Conservation (phyloP, 2,797 vertebrate species). For the Mycteria americana region DNA sequence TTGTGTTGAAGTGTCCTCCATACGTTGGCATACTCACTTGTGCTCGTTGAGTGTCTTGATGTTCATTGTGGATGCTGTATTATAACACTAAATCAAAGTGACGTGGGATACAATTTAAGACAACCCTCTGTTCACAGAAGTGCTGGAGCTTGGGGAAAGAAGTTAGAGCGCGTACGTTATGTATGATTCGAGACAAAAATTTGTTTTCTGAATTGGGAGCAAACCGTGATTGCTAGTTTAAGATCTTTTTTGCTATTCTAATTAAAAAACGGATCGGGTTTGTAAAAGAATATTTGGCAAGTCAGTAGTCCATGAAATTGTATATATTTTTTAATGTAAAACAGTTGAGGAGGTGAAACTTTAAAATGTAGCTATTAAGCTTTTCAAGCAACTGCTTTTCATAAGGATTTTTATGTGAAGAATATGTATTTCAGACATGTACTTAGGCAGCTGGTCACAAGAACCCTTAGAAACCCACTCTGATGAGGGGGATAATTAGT, state of each 20-base stretch:
- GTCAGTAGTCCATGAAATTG: conserved; percentile 51
- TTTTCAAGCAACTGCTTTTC: not conserved
- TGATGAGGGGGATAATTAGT: not conserved
- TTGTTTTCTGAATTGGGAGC: not conserved
- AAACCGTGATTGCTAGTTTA: not conserved
- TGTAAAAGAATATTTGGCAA: conserved; percentile 46
- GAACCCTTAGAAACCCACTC: not conserved
- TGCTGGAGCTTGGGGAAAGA: not conserved
- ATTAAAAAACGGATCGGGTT: conserved; percentile 22
- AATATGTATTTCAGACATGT: not conserved
- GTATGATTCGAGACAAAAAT: not conserved
- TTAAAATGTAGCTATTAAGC: conserved; percentile 17
- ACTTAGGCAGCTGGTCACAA: not conserved
- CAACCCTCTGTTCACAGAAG: rapidly evolving
- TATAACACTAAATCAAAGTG: not conserved
- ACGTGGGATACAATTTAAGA: rapidly evolving
- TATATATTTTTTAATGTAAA: conserved; percentile 50
- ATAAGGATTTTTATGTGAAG: not conserved
- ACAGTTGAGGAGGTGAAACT: conserved; percentile 38
- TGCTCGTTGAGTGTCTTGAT: not conserved
- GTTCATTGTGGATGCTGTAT: rapidly evolving
- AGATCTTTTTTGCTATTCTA: conserved; percentile 14
- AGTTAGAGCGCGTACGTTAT: rapidly evolving
- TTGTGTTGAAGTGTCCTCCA: not conserved
- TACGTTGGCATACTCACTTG: rapidly evolving